Conservation (phyloP, 2,797 vertebrate species). For the Holocentrus rufus region DNA sequence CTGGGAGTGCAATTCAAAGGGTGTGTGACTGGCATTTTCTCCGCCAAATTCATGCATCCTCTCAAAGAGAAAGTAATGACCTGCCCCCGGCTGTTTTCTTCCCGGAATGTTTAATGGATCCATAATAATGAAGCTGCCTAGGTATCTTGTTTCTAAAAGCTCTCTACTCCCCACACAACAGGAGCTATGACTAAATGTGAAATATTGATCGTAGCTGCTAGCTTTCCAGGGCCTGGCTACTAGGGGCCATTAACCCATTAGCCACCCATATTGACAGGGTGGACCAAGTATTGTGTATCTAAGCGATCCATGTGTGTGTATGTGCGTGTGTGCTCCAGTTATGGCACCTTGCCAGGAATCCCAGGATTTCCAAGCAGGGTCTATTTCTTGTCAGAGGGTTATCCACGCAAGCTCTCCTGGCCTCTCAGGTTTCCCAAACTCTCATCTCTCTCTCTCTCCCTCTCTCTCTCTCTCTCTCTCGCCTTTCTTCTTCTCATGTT, state of each 20-base stretch:
- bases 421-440: conserved; percentile 67
- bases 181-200: conserved; percentile 62
- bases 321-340: conserved; percentile 25
- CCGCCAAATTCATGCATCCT: conserved; percentile 33
- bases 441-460: not conserved
- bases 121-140: conserved; percentile 49
- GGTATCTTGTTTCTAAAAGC: conserved; percentile 80
- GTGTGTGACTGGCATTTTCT: not conserved
- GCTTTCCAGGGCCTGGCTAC: conserved; percentile 54
- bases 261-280: conserved; percentile 44
- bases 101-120: conserved; percentile 75
- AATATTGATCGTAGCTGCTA: conserved; percentile 66
- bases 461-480: conserved; percentile 14
- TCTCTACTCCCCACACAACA: conserved; percentile 31
- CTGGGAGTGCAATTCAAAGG: not conserved
- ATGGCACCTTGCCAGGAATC: conserved; percentile 64
- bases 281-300: conserved; percentile 17
- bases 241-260: conserved; percentile 72
- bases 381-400: conserved; percentile 76
- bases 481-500: conserved; percentile 24
- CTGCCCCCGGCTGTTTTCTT: conserved; percentile 50
- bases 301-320: not conserved
- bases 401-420: conserved; percentile 41
- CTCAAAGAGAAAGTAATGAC: conserved; percentile 36
- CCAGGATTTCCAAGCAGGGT: conserved; percentile 63